A percentile compares a stretch with the other conserved stretches of the same genome.
These are phyloP conservation scores for Gerris lacustris DNA, from an alignment of 2,888 invertebrate species.

Conservation along the genomic window DNA sequence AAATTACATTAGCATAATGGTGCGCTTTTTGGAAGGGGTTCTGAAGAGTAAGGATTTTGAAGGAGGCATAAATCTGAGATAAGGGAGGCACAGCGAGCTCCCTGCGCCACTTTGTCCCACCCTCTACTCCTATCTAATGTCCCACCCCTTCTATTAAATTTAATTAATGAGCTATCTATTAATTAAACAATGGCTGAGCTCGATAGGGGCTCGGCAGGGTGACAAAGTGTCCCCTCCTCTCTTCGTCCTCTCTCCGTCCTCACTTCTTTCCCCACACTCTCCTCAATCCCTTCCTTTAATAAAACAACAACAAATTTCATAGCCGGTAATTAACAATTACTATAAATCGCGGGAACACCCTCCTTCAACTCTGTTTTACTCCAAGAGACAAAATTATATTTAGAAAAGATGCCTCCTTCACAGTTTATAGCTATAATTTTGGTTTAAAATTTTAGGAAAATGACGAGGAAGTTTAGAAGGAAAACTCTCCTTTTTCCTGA, in stretches of 20 bases:
- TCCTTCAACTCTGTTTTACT: no score
- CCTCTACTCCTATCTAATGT: slow-evolving; percentile 1
- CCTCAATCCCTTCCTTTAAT: background rate
- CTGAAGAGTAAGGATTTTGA: background rate
- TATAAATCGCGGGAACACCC: background rate
- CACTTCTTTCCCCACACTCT: background rate
- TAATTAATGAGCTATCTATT: slow-evolving; percentile 5
- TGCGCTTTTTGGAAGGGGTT: background rate
- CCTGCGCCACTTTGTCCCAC: background rate
- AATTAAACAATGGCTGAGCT: slow-evolving; percentile 1
- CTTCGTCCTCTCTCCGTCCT: background rate
- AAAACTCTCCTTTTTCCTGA: no score
- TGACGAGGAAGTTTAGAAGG: no score
- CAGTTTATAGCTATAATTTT: no score
- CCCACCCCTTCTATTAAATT: background rate
- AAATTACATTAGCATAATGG: slow-evolving; percentile 5
- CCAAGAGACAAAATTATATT: no score
- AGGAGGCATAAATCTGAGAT: background rate
- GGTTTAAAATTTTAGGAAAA: no score
- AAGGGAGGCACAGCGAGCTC: background rate
- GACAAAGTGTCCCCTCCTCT: background rate
- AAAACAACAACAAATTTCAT: slow-evolving; percentile 5
- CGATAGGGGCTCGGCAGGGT: background rate
- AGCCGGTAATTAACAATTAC: slow-evolving; percentile 2
- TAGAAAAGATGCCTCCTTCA: no score